Evolutionary conservation across 2,888 invertebrate species (phyloP).

Genomic region (Amphipoea oculea): DNA sequence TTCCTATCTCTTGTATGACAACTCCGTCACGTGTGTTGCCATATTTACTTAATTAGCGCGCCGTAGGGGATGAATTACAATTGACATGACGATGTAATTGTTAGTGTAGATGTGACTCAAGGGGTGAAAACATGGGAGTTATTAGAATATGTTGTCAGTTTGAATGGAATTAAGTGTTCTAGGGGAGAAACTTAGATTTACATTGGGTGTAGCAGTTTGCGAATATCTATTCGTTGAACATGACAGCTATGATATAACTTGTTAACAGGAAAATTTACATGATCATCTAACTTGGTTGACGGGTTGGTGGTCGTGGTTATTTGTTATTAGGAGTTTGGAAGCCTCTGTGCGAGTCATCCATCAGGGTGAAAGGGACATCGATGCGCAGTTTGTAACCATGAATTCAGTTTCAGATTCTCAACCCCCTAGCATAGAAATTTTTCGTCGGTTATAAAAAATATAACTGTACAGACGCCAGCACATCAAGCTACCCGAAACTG

Average conservation of each 20-base stretch:
- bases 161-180: conserved; percentile 16
- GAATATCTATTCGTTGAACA: background rate
- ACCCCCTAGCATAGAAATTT: too few species aligned
- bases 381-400: background rate
- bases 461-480: background rate
- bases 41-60: conserved; percentile 60
- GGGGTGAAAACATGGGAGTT: conserved; percentile 11
- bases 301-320: background rate
- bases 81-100: conserved; percentile 35
- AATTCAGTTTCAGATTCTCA: too few species aligned
- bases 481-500: too few species aligned
- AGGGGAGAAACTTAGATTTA: background rate
- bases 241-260: background rate
- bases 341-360: background rate
- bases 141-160: conserved; percentile 30
- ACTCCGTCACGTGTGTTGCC: conserved; percentile 45
- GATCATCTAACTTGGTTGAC: background rate
- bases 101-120: conserved; percentile 5
- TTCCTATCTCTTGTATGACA: conserved; percentile 20
- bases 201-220: background rate
- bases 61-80: conserved; percentile 59
- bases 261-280: background rate
- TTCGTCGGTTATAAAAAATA: background rate
- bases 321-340: background rate
- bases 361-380: background rate